phyloP scores from a whole-genome alignment of 2,797 vertebrate species.

The Sebastes minor region DNA sequence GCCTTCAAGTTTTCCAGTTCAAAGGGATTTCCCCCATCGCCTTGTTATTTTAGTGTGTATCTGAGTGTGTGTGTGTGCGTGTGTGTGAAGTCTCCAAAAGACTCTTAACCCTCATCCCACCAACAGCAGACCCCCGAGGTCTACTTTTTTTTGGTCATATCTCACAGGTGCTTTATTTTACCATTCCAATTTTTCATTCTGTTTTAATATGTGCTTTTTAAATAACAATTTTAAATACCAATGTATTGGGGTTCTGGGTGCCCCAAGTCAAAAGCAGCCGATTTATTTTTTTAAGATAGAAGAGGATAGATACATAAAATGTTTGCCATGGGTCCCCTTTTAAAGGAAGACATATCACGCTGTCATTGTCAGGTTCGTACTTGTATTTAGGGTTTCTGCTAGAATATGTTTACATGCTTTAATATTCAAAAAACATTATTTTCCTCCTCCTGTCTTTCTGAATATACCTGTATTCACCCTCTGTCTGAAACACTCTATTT shows the following conservation, averaged over 20 bases:
- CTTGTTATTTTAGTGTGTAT: background rate
- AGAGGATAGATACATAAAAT: background rate
- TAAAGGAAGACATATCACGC: background rate
- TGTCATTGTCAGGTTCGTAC: too few relatives aligned
- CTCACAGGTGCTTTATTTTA: too few relatives aligned
- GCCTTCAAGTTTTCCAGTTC: constrained; percentile 36
- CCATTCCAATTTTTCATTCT: too few relatives aligned
- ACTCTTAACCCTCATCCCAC: background rate
- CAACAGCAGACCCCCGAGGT: too few relatives aligned
- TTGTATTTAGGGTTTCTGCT: too few relatives aligned
- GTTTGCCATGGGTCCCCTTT: background rate
- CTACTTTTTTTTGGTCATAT: too few relatives aligned
- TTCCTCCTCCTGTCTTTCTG: too few relatives aligned
- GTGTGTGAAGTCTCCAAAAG: background rate
- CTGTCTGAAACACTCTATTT: too few relatives aligned
- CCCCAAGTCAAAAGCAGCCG: background rate
- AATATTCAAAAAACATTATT: too few relatives aligned
- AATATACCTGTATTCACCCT: too few relatives aligned
- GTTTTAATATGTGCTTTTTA: background rate
- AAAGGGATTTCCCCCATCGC: constrained; percentile 24
- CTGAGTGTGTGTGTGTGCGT: background rate
- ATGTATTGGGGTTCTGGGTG: background rate
- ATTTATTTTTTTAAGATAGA: background rate
- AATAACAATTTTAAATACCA: background rate
- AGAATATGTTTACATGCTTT: too few relatives aligned